Base-by-base conservation (phyloP, 1,140 invertebrate genomes). In the Saccostrea cuccullata region DNA sequence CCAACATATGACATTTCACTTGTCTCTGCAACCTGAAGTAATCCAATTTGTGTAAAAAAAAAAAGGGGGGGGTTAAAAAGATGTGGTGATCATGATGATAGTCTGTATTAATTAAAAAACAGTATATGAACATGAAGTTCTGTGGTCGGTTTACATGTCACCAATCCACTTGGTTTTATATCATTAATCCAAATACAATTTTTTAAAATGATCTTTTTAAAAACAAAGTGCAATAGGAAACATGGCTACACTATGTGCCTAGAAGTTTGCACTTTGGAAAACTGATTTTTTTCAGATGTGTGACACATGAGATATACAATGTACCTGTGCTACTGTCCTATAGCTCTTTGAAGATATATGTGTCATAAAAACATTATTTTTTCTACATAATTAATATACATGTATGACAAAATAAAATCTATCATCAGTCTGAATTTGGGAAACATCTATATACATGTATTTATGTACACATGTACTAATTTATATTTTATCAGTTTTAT, bases 1-100 rank as follows among this genome's bases (percentile, higher is more conserved):
- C 90, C 90, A 17, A 88, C 60, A 86, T 91, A 91, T 56, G 88
- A 73, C 90, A 91, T 91, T 9, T 85, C 58, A 17, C 58, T 47
- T 17, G 90, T 88, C 55, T 91, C 90, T 20, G 85, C 87, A 64
- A 91, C 88, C 90, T 91, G 55, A 17, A 58, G 40, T 86, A 47
- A 82, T n/a, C 36, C 26, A 83, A 40, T 20, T 12, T 17, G 58
- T 13, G 0, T 4, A 13, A 60, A 60, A 60, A 60, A 60, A 60
- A 60, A n/a, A n/a, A n/a, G n/a, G n/a, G n/a, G n/a, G n/a, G n/a
- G 58, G 0, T 17, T 60, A 15, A 60, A 4, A 15, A 60, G 13
- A 17, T 4, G 3, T 60, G 13, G 13, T 17, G 11, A 58, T 58
- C 56, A 58, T 58, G 15, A 13, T 58, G 56, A 17, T 17, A 17